Base-by-base conservation (phyloP, 2,113 vertebrate genomes). In the Antennarius striatus region DNA sequence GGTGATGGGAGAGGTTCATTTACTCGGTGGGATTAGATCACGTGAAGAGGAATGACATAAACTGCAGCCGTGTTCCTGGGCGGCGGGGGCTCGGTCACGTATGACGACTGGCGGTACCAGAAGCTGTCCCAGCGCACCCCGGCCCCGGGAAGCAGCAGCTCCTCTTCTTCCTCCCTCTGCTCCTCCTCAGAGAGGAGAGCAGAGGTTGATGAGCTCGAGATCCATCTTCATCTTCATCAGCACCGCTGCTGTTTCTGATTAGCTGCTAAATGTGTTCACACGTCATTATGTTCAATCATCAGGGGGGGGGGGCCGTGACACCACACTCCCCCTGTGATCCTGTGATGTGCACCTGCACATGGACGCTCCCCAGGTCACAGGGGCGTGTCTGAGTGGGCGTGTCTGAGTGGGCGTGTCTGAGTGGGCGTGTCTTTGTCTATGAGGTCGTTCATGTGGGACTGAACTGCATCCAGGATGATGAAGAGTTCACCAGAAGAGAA, bases 231-330 rank as follows among this genome's bases (percentile, higher is more conserved):
- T 86, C 80, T 73, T 81, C 85, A 63, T 74, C 65, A 67, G 66
- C 66, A 49, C 55, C 79, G 71, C 73, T 75, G 75, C 77, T 4
- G 59, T 74, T 86, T 75, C 75, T 84, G 81, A 90, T 87, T 77
- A 87, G 83, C 81, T 58, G 70, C 71, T 64, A 86, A 87, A 84
- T 85, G 81, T 63, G 66, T 81, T 87, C 85, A 85, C 85, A 83
- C 71, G 73, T 80, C 88, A 83, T 87, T 86, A 85, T 81, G 80
- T 80, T 84, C 85, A 81, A 83, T 83, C 86, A 82, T 48, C 22
- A 2, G 1, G 22, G 22, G 22, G 22, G 22, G 6, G 63, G 30
- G 48, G 9, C 45, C 45, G 11, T 4, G 11, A 10, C 6, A 10
- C 45, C 45, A 13, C 46, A n/a, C 46, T n/a, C 56, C 68, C 71